Conservation (phyloP, 1,140 invertebrate genomes). For the Orchestia grillus region DNA sequence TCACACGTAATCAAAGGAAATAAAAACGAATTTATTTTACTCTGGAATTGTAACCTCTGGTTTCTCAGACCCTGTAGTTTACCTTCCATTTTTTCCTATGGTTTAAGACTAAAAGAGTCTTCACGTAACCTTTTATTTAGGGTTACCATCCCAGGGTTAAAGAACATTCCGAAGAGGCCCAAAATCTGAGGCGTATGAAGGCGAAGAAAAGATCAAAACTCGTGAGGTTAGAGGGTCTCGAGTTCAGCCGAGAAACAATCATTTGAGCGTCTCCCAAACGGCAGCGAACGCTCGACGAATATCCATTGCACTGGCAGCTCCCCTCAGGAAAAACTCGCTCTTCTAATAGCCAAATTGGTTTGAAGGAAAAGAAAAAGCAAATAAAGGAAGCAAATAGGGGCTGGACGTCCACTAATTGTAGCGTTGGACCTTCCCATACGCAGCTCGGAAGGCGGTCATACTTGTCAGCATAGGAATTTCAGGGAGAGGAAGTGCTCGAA, state of each 20-base stretch:
- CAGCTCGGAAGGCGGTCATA: background rate
- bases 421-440: slow-evolving; percentile 39
- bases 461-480: slow-evolving; percentile 5
- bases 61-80: too few relatives aligned
- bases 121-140: too few relatives aligned
- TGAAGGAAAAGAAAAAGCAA: slow-evolving; percentile 55
- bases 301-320: slow-evolving; percentile 17
- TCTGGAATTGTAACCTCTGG: too few relatives aligned
- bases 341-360: slow-evolving; percentile 56
- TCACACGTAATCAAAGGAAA: too few relatives aligned
- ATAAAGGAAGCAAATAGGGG: slow-evolving; percentile 56
- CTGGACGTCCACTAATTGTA: slow-evolving; percentile 52
- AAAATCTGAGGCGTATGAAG: background rate
- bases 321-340: slow-evolving; percentile 53
- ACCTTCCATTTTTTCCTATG: too few relatives aligned
- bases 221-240: background rate
- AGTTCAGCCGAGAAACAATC: slow-evolving; percentile 17
- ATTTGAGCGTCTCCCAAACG: slow-evolving; percentile 1
- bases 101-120: too few relatives aligned
- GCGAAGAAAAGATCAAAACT: background rate
- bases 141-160: too few relatives aligned
- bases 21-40: too few relatives aligned
- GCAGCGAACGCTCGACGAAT: slow-evolving; percentile 16
- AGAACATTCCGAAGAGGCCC: too few relatives aligned
- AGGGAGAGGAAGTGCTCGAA: background rate